phyloP scores from a whole-genome alignment of 2,888 invertebrate species.

The Ferrisia virgata region DNA sequence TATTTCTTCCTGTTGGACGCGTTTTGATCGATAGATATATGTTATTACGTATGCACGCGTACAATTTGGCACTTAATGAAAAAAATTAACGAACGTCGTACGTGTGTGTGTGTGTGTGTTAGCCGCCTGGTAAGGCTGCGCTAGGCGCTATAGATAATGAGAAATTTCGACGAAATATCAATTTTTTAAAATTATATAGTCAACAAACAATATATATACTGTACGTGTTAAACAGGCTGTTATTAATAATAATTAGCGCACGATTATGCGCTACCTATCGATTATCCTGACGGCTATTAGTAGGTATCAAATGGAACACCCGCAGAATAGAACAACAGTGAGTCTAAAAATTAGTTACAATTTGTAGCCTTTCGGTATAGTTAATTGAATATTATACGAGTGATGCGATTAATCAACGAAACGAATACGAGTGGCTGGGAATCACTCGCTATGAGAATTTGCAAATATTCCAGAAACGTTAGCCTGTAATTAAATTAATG shows the following conservation, averaged over 20 bases:
- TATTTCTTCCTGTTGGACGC: background rate
- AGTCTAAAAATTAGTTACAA: conserved; percentile 28
- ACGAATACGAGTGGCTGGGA: background rate
- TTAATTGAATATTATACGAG: background rate
- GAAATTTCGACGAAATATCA: conserved; percentile 19
- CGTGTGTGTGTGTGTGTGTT: background rate
- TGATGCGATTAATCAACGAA: background rate
- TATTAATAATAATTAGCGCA: conserved; percentile 30
- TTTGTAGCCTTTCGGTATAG: background rate
- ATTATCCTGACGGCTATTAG: conserved; percentile 16
- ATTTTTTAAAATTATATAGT: conserved; percentile 6
- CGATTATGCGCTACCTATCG: conserved; percentile 12
- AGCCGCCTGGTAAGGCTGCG: background rate
- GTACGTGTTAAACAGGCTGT: background rate
- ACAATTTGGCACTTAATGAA: background rate
- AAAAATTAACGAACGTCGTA: background rate
- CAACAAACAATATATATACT: conserved; percentile 17
- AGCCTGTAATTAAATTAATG: conserved; percentile 16
- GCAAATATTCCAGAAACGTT: background rate
- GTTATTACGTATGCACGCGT: background rate
- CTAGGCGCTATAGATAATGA: background rate
- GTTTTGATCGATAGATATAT: background rate
- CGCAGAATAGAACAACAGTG: conserved; percentile 10
- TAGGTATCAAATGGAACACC: conserved; percentile 5
- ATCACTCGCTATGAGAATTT: background rate